A percentile compares a stretch with the other conserved stretches of the same genome.
These are phyloP conservation scores for Rhopalosiphum nymphaeae DNA, from an alignment of 2,888 invertebrate species.

Conservation along the genomic window DNA sequence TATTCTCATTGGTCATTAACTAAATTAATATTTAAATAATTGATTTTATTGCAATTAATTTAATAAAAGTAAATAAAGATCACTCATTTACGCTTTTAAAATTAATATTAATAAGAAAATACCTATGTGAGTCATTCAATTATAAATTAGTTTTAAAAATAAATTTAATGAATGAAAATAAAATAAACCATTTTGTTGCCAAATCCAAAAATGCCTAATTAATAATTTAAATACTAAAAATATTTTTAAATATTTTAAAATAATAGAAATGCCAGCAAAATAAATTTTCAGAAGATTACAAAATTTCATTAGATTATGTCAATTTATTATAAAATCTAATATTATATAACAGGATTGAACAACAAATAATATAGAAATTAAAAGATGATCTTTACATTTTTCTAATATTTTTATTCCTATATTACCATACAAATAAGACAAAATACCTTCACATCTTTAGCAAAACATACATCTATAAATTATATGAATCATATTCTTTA, in stretches of 20 bases:
- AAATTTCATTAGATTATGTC: not conserved
- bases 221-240: not conserved
- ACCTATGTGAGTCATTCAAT: not conserved
- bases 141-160: not conserved
- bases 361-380: not conserved
- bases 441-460: not conserved
- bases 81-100: not conserved
- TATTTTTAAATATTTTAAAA: not conserved
- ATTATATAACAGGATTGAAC: not conserved
- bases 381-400: not conserved
- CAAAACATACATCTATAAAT: not conserved
- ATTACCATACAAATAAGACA: not conserved
- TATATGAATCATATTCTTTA: not conserved
- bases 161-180: not conserved
- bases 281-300: not conserved
- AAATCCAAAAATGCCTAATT: not conserved
- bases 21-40: not conserved
- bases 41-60: not conserved
- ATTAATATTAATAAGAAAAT: not conserved
- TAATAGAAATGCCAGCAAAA: not conserved
- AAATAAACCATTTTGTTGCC: not conserved
- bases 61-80: not conserved
- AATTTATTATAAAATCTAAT: not conserved
- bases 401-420: not conserved
- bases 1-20: not conserved